phyloP scores from a whole-genome alignment of 2,113 vertebrate genomes.

The Ameiurus melas region DNA sequence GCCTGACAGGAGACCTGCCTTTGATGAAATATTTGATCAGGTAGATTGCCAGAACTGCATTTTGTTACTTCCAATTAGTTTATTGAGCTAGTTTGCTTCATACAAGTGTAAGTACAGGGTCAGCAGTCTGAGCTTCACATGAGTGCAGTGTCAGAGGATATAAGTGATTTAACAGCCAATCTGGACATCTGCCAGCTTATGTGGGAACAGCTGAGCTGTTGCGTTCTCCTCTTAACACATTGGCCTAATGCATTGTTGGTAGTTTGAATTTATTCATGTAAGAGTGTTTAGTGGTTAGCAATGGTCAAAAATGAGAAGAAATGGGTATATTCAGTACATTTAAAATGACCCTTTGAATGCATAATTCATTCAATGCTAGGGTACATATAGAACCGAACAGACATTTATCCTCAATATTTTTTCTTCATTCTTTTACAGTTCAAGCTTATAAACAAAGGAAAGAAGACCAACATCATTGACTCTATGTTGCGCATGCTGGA shows the following conservation, averaged over 20 bases:
- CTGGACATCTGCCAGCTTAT: conserved; percentile 8
- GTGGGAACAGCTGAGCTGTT: not conserved
- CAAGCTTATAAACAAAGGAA: conserved; percentile 92
- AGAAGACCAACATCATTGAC: conserved; percentile 93
- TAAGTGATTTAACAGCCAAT: conserved; percentile 1
- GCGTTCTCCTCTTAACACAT: not conserved
- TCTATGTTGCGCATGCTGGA: conserved; percentile 94
- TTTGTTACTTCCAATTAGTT: not conserved
- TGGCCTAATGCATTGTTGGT: not conserved
- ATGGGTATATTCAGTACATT: not conserved
- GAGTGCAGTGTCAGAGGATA: not conserved
- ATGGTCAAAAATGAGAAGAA: not conserved
- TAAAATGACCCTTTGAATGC: not conserved
- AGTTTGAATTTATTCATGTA: not conserved
- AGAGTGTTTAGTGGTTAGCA: not conserved
- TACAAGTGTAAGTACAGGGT: not conserved
- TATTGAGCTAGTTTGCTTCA: not conserved
- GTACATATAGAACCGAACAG: not conserved
- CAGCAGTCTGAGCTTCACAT: conserved; percentile 6
- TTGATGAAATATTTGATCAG: conserved; percentile 90
- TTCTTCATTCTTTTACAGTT: conserved; percentile 71
- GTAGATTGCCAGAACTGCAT: conserved; percentile 57
- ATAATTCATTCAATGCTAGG: not conserved
- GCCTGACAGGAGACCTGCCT: conserved; percentile 80
- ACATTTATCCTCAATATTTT: not conserved